phyloP scores from a whole-genome alignment of 2,113 vertebrate genomes.

The Pterophyllum scalare region DNA sequence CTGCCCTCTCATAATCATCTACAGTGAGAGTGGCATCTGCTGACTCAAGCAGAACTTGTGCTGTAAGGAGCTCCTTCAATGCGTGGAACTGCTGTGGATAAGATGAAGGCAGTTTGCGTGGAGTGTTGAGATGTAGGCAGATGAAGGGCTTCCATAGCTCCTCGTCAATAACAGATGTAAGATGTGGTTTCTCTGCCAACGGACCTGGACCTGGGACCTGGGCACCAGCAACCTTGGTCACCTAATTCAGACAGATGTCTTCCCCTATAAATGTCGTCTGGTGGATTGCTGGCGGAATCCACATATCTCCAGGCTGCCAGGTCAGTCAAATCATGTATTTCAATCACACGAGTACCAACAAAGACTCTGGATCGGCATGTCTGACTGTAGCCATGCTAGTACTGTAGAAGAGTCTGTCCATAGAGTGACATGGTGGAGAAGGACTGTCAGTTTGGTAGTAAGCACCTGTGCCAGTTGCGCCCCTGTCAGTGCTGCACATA shows the following conservation, averaged over 20 bases:
- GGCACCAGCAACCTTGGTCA: background rate
- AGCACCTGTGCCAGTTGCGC: background rate
- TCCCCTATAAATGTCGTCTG: background rate
- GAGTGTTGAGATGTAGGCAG: too few relatives aligned
- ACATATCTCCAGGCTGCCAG: background rate
- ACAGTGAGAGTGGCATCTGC: too few relatives aligned
- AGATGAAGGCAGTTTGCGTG: too few relatives aligned
- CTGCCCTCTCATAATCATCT: too few relatives aligned
- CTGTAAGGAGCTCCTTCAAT: too few relatives aligned
- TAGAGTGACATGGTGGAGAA: accelerated
- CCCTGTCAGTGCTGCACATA: background rate
- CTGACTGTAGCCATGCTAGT: background rate
- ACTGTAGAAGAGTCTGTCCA: background rate
- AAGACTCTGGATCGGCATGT: background rate
- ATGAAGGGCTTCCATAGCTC: too few relatives aligned
- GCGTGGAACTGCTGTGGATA: too few relatives aligned
- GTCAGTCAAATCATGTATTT: background rate
- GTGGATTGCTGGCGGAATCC: background rate
- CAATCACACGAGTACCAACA: accelerated
- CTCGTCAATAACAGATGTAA: too few relatives aligned
- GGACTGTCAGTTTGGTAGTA: background rate
- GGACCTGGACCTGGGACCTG: background rate
- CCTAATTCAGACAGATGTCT: background rate
- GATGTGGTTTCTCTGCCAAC: too few relatives aligned
- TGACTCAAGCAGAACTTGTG: too few relatives aligned